These are phyloP conservation scores for Lycocerus yunnanus DNA, from an alignment of 2,888 invertebrate species.

Conservation along the genomic window DNA sequence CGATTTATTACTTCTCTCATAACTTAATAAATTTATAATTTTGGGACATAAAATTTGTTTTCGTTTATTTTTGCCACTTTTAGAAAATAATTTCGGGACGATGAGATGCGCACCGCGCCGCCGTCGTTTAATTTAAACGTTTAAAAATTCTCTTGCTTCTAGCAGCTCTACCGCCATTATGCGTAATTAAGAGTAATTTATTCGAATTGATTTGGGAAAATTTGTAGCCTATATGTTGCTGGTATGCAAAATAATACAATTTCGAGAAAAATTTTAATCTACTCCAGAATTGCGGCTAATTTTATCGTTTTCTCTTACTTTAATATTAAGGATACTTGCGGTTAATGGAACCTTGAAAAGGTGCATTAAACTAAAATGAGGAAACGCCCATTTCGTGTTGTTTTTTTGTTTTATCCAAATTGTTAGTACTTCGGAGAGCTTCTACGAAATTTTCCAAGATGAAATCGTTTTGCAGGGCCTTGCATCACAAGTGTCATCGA, in stretches of 20 bases:
- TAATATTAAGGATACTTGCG: slow-evolving; percentile 24
- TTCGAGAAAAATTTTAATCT: slow-evolving; percentile 17
- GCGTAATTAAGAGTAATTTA: slow-evolving; percentile 51
- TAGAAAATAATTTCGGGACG: slow-evolving; percentile 14
- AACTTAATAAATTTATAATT: slow-evolving; percentile 13
- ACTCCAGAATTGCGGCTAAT: slow-evolving; percentile 19
- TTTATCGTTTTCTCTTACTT: slow-evolving; percentile 15
- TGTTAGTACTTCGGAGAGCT: slow-evolving; percentile 5
- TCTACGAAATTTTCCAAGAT: slow-evolving; percentile 23
- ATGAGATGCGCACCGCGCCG: slow-evolving; percentile 6
- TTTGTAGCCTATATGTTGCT: slow-evolving; percentile 6
- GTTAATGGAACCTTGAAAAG: slow-evolving; percentile 23
- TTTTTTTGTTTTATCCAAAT: slow-evolving; percentile 16
- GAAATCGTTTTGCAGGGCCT: slow-evolving; percentile 26
- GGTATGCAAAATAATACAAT: slow-evolving; percentile 25
- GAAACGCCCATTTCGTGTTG: slow-evolving; percentile 20
- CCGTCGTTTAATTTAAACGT: slow-evolving; percentile 22
- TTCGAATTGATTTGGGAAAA: slow-evolving; percentile 48
- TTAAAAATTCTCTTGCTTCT: slow-evolving; percentile 22
- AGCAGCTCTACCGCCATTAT: slow-evolving; percentile 49
- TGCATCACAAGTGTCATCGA: slow-evolving; percentile 33
- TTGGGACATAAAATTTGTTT: background rate
- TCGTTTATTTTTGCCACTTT: background rate
- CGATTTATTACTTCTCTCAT: slow-evolving; percentile 23
- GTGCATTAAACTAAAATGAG: slow-evolving; percentile 24